phyloP scores from a whole-genome alignment of 37 sponge, comb jelly and placozoan species.

The Oopsacas minuta region DNA sequence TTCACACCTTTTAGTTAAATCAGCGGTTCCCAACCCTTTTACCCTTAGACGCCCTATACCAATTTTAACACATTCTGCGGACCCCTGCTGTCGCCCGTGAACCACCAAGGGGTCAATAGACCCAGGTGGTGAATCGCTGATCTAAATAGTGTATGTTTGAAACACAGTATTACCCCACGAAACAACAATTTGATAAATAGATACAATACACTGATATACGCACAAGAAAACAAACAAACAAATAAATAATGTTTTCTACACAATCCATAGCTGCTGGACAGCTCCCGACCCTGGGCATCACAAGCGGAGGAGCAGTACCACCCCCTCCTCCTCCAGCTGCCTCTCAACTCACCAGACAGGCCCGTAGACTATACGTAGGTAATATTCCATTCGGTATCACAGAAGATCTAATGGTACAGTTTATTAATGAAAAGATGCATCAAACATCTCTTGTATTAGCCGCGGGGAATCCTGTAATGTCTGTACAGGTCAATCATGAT shows the following conservation, averaged over 20 bases:
- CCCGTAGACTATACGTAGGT: constrained; percentile 92
- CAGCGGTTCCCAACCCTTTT: too few species aligned
- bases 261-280: constrained; percentile 95
- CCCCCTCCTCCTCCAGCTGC: constrained; percentile 89
- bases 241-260: too few species aligned
- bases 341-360: constrained; percentile 91
- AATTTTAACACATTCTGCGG: too few species aligned
- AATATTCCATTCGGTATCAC: constrained; percentile 98
- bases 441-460: constrained; percentile 56
- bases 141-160: too few species aligned
- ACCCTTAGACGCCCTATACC: too few species aligned
- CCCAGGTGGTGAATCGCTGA: too few species aligned
- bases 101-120: too few species aligned
- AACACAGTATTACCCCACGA: too few species aligned
- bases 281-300: constrained; percentile 72
- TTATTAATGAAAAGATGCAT: constrained; percentile 92
- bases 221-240: background rate
- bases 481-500: constrained; percentile 95
- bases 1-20: too few species aligned
- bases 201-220: too few species aligned
- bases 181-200: too few species aligned
- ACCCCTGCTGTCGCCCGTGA: too few species aligned
- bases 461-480: constrained; percentile 84
- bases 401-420: constrained; percentile 79
- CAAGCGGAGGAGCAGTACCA: constrained; percentile 61